Base-by-base conservation (phyloP, 2,797 vertebrate species). In the Coreius guichenoti region DNA sequence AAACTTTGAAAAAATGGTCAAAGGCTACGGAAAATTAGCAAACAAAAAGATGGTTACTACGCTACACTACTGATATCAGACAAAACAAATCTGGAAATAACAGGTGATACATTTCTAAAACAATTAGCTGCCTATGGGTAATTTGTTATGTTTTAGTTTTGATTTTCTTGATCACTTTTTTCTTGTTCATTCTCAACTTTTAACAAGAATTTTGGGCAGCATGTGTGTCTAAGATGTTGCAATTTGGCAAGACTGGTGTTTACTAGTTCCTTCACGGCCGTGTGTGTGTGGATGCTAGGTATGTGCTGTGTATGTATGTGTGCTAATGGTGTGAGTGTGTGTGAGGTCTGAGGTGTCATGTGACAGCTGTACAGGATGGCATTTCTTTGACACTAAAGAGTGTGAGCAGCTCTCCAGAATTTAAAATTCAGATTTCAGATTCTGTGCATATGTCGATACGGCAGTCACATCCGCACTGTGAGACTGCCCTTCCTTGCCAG, bases 321-420 rank as follows among this genome's bases (percentile, higher is more conserved):
- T 81, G 76, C 33, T 82, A 72, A 72, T 54, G 65, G 75, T 81
- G 77, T 51, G 65, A 56, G 79, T 82, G 77, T 87, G 86, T 84
- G 86, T 83, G 77, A 88, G 92, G 90, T 89, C 92, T 89, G 88
- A 93, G 90, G 92, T 93, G 93, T 94, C 93, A 92, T 90, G 92
- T 93, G 92, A 91, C 94, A 95, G 94, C 92, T 94, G 93, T 91
- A 87, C 92, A 94, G 94, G 94, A 96, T 95, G 93, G 92, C 89
- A 88, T 93, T 93, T 92, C 90, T 90, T 93, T 91, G 89, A 93
- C 93, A 94, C 92, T 65, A 93, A 23, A 90, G 95, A 94, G 94
- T 95, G 95, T 95, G 91, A 93, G 89, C 89, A 88, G 90, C 91
- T 90, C 91, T 92, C 91, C 90, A 92, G 93, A 92, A 93, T 94